Base-by-base conservation (phyloP, 2,888 invertebrate species). In the Lydus trimaculatus region DNA sequence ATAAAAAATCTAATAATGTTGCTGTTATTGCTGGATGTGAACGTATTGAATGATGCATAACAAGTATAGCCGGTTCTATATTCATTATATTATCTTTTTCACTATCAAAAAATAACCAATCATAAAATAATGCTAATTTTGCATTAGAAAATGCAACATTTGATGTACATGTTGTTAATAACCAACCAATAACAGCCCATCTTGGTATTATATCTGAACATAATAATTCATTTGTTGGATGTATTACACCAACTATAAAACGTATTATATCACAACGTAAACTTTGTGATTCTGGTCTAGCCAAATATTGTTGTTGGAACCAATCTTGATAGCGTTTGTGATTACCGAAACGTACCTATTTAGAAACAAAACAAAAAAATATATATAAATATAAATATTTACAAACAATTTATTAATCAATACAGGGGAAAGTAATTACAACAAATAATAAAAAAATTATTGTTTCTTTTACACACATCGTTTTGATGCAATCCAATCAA, bases 71-170 rank as follows among this genome's bases (percentile, higher is more conserved):
- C 25, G 97, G 96, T 86, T 97, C 96, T 77, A 97, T 96, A 85
- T 97, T 96, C 97, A 97, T 97, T 73, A 97, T 97, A 83, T 95
- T 96, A 85, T 97, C 96, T 82, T 93, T 94, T 76, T 94, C 94
- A 23, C 94, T 90, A 79, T 97, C 96, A 85, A 94, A 97, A 81
- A 96, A 94, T 58, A 97, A 86, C 97, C 97, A 97, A 84, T 97
- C 97, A 84, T 95, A 96, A 85, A 97, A 97, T 61, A 97, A 87
- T 17, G 96, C 95, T 67, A 97, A 86, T 86, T 97, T 97, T 59
- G 96, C 95, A 88, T 96, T 96, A 63, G 95, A 93, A 67, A 94
- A 94, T 59, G 95, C 95, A 39, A 95, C 94, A 81, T 91, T 92
- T 58, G 95, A 94, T 48, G 96, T 96, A 83, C 95, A 96, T 15